Evolutionary conservation across 2,888 invertebrate genomes (phyloP), one percentile per base, ranked within the genome.

Genomic region (Papilio elwesi): DNA sequence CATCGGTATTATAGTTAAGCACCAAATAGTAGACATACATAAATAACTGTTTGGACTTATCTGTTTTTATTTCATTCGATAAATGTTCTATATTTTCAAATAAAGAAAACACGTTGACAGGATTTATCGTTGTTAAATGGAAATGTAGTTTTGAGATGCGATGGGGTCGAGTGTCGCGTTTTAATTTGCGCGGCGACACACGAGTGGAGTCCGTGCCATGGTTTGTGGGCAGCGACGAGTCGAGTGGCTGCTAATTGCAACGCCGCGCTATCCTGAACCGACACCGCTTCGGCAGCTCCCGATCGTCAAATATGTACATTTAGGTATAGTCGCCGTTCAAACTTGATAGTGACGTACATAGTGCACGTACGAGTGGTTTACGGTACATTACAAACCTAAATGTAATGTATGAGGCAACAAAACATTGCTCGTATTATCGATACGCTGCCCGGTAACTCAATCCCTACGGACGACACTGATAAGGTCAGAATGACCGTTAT

Each of bases 151-250:
- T 83, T 88, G 88, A 88, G 82, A 84, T 80, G 86, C 84, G 87
- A 91, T 89, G 85, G 82, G 84, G 88, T 91, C 86, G 86, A 93
- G 93, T 87, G 90, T 83, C 82, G 87, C 87, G 90, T 93, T 93
- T 93, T 92, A 93, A 93, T 93, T 93, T 93, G 91, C 90, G 90
- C 89, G 90, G 90, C 91, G 93, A 91, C 92, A 92, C 87, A 90
- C 86, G 85, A 93, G 92, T 90, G 91, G 89, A 83, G 82, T 86
- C 86, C 82, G 86, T 83, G 87, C 85, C 81, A 86, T 85, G 87
- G 89, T 85, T 85, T 87, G 89, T 84, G 85, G 86, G 84, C 78
- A 82, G 82, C 85, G 86, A 83, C 85, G 86, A 83, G 88, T 92
- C 90, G 87, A 93, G 92, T 89, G 85, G 84, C 86, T 90, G 91